Percentiles rank a stretch among this genome's conserved stretches.
Conservation (phyloP, 1,140 invertebrate species). For the Oedothorax gibbosus region DNA sequence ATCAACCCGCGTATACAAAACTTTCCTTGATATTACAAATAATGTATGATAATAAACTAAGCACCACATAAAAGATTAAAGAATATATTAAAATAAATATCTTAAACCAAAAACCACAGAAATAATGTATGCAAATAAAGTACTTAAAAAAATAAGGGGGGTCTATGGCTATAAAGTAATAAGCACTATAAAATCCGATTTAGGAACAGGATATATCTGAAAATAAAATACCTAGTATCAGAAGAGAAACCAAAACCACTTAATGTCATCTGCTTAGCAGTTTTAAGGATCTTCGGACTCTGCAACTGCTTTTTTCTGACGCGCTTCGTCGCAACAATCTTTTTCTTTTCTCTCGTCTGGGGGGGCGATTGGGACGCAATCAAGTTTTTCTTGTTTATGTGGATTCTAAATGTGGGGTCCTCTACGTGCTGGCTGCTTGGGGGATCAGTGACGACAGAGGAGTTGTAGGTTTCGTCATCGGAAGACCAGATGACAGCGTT, state of each 20-base stretch:
- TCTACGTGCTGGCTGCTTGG: not conserved
- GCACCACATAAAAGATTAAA: too few relatives aligned
- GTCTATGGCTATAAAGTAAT: too few relatives aligned
- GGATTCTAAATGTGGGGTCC: conserved; percentile 1
- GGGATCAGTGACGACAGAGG: conserved; percentile 3
- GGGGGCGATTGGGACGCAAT: not conserved
- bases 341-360: not conserved
- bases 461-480: conserved; percentile 8
- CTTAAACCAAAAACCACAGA: too few relatives aligned
- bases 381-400: not conserved
- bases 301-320: not conserved
- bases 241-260: not conserved
- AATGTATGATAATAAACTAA: too few relatives aligned
- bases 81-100: too few relatives aligned
- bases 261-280: not conserved
- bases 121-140: too few relatives aligned
- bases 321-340: not conserved
- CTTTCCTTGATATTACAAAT: too few relatives aligned
- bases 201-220: not conserved
- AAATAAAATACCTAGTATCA: not conserved
- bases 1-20: too few relatives aligned
- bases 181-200: not conserved
- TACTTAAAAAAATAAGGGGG: too few relatives aligned
- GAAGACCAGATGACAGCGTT: not conserved
- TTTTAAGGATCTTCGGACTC: not conserved